Conservation (phyloP, 1,140 invertebrate species). For the Contarinia nasturtii region DNA sequence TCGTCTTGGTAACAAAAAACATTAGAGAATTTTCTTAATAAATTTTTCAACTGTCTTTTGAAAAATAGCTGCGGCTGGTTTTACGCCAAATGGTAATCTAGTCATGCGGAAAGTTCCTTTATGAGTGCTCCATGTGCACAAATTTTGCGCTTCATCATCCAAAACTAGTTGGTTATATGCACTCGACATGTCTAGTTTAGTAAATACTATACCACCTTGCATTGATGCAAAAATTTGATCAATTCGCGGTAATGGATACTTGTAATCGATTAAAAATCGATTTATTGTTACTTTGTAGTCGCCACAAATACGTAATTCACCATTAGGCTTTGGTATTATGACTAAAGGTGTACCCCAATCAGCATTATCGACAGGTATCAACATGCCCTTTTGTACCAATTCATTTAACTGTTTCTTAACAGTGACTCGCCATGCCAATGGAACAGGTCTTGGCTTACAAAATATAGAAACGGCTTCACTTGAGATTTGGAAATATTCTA, state of each 20-base stretch:
- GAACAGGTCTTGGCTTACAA: conserved; percentile 4
- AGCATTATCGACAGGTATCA: conserved; percentile 11
- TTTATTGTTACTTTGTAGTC: conserved; percentile 25
- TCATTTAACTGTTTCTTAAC: conserved; percentile 10
- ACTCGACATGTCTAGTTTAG: conserved; percentile 20
- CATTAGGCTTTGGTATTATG: conserved; percentile 19
- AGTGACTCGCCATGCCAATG: conserved; percentile 3
- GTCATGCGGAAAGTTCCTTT: conserved; percentile 12
- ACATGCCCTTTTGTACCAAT: conserved; percentile 13
- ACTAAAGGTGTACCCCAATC: conserved; percentile 23
- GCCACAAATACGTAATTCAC: conserved; percentile 23
- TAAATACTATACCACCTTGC: conserved; percentile 12
- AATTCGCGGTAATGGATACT: conserved; percentile 18
- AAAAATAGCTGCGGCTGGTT: conserved; percentile 20
- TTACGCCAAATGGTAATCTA: conserved; percentile 10
- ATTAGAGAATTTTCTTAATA: conserved; percentile 11
- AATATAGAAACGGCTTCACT: conserved; percentile 4
- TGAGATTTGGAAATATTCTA: too few species aligned
- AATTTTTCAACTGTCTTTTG: conserved; percentile 21
- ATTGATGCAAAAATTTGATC: conserved; percentile 17
- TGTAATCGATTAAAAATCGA: conserved; percentile 14
- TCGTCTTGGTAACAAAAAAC: conserved; percentile 23
- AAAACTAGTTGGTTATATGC: conserved; percentile 21
- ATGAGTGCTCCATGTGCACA: conserved; percentile 9
- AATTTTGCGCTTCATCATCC: conserved; percentile 9